Evolutionary conservation across 2,113 vertebrate genomes (phyloP), one percentile per base, ranked within the genome.

Genomic region (Pseudorasbora parva): DNA sequence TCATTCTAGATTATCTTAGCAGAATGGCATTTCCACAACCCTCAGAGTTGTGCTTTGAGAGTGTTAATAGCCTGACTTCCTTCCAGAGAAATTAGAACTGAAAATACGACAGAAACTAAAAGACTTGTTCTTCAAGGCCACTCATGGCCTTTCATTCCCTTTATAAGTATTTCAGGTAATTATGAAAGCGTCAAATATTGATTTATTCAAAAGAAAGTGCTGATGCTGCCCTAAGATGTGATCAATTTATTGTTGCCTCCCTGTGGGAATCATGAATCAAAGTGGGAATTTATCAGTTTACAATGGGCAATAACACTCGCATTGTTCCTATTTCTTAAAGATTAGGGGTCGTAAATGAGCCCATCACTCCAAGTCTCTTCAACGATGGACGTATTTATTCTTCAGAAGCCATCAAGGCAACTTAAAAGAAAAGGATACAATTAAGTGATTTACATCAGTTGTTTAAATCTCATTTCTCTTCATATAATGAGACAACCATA

Each of bases 241-340:
- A 91, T 92, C 89, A 90, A 92, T 93, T 92, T 91, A 93, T 92
- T 89, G 86, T 83, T 77, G 69, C 85, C 85, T 71, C 86, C 77
- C 21, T 37, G 54, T 84, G 87, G 88, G 90, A 89, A 90, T 90
- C 82, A 90, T 93, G 91, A 93, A 93, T 94, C 92, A 93, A 88
- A 85, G 23, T 19, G 85, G 78, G 89, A 90, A 92, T 91, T 93
- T 91, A 89, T 91, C 90, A 88, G 78, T 86, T 88, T 89, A 93
- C 93, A 93, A 94, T 92, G 81, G 90, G 85, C 59, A 77, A 87
- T 83, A 89, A 88, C 88, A 88, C 51, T n/a, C 47, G 78, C 83
- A 82, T 94, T 93, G 92, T 93, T 82, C 84, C 66, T 49, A 72
- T 74, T 79, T 78, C 87, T 84, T 85, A 84, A 90, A 91, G 87